phyloP scores from a whole-genome alignment of 2,797 vertebrate genomes.

The Harpagifer antarcticus region DNA sequence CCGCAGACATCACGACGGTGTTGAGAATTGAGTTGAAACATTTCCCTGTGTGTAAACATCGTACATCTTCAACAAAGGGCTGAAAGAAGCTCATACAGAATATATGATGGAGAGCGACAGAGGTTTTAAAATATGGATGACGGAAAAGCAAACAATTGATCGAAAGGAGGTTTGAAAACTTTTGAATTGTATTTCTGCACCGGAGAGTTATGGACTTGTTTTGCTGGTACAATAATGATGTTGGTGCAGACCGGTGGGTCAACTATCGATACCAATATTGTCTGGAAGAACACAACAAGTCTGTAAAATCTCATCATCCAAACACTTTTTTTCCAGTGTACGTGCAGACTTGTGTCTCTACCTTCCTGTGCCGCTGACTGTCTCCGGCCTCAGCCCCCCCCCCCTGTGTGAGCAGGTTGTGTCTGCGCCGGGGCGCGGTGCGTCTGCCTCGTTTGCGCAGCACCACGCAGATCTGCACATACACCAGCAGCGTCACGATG shows the following conservation, averaged over 20 bases:
- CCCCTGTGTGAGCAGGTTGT: constrained; percentile 46
- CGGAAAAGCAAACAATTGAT: not conserved
- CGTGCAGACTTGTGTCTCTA: constrained; percentile 15
- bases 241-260: not conserved
- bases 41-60: not conserved
- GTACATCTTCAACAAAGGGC: not conserved
- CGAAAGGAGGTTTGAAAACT: not conserved
- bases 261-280: not conserved
- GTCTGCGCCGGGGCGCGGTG: constrained; percentile 75
- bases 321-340: not conserved
- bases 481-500: constrained; percentile 86
- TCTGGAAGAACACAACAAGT: not conserved
- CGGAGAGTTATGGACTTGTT: not conserved
- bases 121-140: constrained; percentile 4
- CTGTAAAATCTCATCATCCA: not conserved
- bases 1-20: not conserved
- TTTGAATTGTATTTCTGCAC: not conserved
- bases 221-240: not conserved
- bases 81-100: not conserved
- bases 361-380: constrained; percentile 76
- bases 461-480: constrained; percentile 87
- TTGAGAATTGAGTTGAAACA: not conserved
- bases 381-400: constrained; percentile 52
- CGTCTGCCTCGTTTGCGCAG: constrained; percentile 82
- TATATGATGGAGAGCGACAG: not conserved